phyloP scores from a whole-genome alignment of 2,888 invertebrate species.

The Ypsolopha sequella region DNA sequence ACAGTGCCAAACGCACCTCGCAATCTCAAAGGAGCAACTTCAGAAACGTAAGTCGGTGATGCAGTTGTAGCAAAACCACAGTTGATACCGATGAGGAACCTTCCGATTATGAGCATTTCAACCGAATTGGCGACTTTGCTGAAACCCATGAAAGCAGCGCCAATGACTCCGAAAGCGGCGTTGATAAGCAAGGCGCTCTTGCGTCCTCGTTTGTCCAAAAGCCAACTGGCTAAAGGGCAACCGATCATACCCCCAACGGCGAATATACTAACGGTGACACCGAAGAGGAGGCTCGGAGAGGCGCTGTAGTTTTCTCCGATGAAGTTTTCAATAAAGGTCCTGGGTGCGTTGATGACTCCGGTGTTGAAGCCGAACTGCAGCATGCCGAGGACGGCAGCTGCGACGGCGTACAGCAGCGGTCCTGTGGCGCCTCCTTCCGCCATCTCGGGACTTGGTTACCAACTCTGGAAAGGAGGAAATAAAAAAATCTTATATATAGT shows the following conservation, averaged over 20 bases:
- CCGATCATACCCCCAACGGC: slow-evolving; percentile 85
- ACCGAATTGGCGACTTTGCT: slow-evolving; percentile 74
- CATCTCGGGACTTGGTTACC: slow-evolving; percentile 27
- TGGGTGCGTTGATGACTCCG: slow-evolving; percentile 78
- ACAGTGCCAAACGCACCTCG: slow-evolving; percentile 64
- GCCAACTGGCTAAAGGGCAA: slow-evolving; percentile 79
- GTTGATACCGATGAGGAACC: slow-evolving; percentile 80
- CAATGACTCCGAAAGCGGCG: slow-evolving; percentile 74
- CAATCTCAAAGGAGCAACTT: slow-evolving; percentile 50
- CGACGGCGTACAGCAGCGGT: slow-evolving; percentile 73
- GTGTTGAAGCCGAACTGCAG: slow-evolving; percentile 80
- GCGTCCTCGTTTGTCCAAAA: slow-evolving; percentile 78
- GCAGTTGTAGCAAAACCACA: slow-evolving; percentile 74
- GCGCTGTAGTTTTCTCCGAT: slow-evolving; percentile 66
- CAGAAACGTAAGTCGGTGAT: slow-evolving; percentile 64
- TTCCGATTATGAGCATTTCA: slow-evolving; percentile 79
- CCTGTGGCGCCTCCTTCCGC: slow-evolving; percentile 66
- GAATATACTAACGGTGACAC: slow-evolving; percentile 80
- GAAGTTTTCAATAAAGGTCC: slow-evolving; percentile 73
- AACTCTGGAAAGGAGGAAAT: slow-evolving; percentile 1
- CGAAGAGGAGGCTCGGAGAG: slow-evolving; percentile 65
- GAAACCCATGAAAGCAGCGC: slow-evolving; percentile 76
- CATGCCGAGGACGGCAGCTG: slow-evolving; percentile 77
- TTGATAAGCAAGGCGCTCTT: slow-evolving; percentile 76
- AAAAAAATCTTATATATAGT: neutral